Evolutionary conservation across 2,888 invertebrate genomes (phyloP).

Genomic region (Phalera bucephala): DNA sequence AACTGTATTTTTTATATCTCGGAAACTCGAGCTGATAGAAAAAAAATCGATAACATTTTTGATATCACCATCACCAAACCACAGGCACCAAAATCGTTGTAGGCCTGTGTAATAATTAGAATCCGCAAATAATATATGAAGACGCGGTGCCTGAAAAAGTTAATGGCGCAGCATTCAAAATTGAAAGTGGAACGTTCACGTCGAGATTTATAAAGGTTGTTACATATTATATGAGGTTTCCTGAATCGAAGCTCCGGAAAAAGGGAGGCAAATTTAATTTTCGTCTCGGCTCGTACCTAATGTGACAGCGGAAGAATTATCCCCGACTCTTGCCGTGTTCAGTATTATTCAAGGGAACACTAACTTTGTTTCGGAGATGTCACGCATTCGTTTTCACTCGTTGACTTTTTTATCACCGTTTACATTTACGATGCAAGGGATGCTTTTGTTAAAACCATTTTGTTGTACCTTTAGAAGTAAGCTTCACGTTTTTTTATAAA

Average conservation of each 20-base stretch:
- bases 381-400: slow-evolving; percentile 6
- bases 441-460: slow-evolving; percentile 1
- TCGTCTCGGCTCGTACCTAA: slow-evolving; percentile 34
- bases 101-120: too few species aligned
- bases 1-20: too few species aligned
- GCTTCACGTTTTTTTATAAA: too few species aligned
- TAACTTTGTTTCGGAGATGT: slow-evolving; percentile 20
- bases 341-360: slow-evolving; percentile 20
- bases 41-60: too few species aligned
- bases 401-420: slow-evolving; percentile 13
- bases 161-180: slow-evolving; percentile 13
- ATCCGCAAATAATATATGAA: too few species aligned
- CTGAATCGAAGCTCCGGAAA: slow-evolving; percentile 25
- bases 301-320: slow-evolving; percentile 47
- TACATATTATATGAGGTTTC: slow-evolving; percentile 34
- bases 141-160: too few species aligned
- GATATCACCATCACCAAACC: too few species aligned
- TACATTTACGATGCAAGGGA: slow-evolving; percentile 1
- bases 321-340: slow-evolving; percentile 17
- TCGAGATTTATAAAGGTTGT: slow-evolving; percentile 27
- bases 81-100: too few species aligned
- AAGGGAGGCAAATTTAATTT: slow-evolving; percentile 45
- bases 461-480: neutral
- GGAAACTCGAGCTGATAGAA: too few species aligned
- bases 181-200: slow-evolving; percentile 26